Evolutionary conservation across 2,797 vertebrate species (phyloP).

Genomic region (Oophaga sylvatica): DNA sequence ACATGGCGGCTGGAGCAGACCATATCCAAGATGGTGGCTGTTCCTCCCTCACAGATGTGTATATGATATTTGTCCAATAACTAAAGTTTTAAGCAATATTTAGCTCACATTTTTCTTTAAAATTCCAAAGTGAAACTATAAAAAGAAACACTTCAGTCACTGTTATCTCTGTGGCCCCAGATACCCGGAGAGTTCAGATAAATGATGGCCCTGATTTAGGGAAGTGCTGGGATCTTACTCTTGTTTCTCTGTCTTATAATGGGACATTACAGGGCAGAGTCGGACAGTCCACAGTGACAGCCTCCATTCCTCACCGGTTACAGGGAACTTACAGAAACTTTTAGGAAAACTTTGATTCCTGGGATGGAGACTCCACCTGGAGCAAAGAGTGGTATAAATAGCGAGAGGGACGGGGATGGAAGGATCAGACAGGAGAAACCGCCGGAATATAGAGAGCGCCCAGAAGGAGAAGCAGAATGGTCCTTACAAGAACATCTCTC

Average conservation of each 20-base stretch:
- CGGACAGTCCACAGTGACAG: neutral
- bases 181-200: conserved; percentile 16
- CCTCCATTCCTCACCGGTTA: neutral
- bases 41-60: no score
- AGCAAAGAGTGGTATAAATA: neutral
- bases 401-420: neutral
- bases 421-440: neutral
- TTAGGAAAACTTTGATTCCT: neutral
- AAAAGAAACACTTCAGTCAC: neutral
- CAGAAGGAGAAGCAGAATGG: neutral
- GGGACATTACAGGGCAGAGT: neutral
- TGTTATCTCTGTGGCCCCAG: neutral
- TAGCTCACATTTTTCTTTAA: no score
- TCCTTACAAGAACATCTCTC: neutral
- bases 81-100: no score
- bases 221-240: neutral
- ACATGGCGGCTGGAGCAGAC: no score
- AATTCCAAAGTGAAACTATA: no score
- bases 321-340: conserved; percentile 23
- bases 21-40: no score
- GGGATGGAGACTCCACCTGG: neutral
- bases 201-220: neutral
- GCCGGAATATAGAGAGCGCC: neutral
- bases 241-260: neutral
- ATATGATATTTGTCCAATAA: no score